These are phyloP conservation scores for Potamarius usumacintae DNA, from an alignment of 2,113 vertebrate genomes.

Conservation along the genomic window DNA sequence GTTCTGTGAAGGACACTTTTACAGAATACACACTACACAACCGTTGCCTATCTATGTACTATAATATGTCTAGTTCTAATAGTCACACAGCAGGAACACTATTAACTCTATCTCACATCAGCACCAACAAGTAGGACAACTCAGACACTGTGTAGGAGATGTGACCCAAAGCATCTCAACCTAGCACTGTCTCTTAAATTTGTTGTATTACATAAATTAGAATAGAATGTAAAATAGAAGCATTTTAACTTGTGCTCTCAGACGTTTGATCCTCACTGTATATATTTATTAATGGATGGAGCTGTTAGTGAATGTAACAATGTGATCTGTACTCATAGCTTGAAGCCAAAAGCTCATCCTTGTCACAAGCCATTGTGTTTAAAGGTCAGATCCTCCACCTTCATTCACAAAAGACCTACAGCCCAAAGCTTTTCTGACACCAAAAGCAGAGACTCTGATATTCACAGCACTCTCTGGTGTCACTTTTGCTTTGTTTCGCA, in stretches of 20 bases:
- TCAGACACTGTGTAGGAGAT: neutral
- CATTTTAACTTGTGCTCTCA: neutral
- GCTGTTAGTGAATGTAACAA: neutral
- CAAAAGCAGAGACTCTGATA: constrained; percentile 60
- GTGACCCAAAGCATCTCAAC: neutral
- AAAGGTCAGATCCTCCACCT: constrained; percentile 59
- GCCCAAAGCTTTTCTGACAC: constrained; percentile 68
- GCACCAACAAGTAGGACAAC: neutral
- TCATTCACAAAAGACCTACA: constrained; percentile 48
- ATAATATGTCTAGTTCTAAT: neutral
- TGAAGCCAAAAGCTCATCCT: constrained; percentile 32
- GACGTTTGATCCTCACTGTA: neutral
- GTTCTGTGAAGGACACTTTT: neutral
- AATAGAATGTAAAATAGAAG: neutral
- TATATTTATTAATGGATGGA: neutral
- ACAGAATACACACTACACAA: neutral
- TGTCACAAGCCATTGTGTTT: constrained; percentile 57
- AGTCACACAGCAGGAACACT: neutral
- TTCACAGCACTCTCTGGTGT: constrained; percentile 66
- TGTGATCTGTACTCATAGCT: neutral
- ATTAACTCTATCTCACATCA: neutral
- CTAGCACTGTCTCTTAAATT: neutral
- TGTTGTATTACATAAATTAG: neutral
- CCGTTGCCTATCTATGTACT: neutral
- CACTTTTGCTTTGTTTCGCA: constrained; percentile 73